Conservation (phyloP, 2,888 invertebrate genomes). For the Zhuqinia jingwanae region DNA sequence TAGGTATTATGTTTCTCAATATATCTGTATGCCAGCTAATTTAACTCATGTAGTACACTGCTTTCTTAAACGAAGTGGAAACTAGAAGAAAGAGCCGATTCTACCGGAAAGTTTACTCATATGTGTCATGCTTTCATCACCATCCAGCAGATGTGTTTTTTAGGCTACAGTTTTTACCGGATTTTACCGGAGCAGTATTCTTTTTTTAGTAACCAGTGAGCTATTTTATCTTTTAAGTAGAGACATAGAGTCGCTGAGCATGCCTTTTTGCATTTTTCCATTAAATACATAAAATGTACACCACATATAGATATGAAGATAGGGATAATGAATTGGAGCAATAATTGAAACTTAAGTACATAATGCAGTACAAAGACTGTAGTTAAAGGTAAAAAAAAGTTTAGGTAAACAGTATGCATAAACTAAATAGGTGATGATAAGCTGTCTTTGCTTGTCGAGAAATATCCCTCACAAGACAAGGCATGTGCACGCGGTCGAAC, state of each 20-base stretch:
- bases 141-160: constrained; percentile 4
- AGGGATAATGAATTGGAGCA: neutral
- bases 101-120: no score
- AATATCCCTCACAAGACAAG: neutral
- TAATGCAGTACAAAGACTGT: constrained; percentile 1
- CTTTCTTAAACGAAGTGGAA: no score
- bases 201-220: neutral
- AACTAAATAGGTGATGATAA: neutral
- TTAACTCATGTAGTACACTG: no score
- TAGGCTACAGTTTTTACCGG: constrained; percentile 4
- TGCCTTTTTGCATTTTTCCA: constrained; percentile 1
- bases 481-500: neutral
- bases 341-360: neutral
- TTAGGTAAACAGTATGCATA: constrained; percentile 7
- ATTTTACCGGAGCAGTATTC: neutral
- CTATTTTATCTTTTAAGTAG: neutral
- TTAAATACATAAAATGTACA: no score
- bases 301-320: neutral
- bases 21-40: no score
- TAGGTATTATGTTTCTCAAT: no score
- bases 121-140: constrained; percentile 21
- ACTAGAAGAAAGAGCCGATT: no score
- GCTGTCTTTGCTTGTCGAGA: neutral
- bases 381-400: neutral
- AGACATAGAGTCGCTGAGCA: no score